A percentile compares a stretch with the other conserved stretches of the same genome.
Evolutionary conservation across 1,140 invertebrate genomes (phyloP).

Genomic region (Rhyzopertha dominica): DNA sequence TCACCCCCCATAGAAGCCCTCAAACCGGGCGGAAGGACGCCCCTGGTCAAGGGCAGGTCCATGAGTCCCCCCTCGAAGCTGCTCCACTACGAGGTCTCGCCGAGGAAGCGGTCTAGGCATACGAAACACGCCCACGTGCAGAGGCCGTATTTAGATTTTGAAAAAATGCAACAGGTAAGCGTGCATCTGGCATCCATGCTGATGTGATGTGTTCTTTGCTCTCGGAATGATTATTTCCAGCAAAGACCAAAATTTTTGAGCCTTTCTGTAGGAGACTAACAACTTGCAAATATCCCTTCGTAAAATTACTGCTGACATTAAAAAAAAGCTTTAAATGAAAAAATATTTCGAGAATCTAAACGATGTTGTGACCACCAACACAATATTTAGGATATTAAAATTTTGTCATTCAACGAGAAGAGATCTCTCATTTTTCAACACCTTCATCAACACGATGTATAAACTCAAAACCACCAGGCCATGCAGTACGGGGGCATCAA

Average conservation of each 20-base stretch:
- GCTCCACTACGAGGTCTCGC: constrained; percentile 60
- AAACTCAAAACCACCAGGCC: too few relatives aligned
- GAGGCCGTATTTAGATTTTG: constrained; percentile 88
- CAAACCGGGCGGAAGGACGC: constrained; percentile 60
- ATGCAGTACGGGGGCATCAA: too few relatives aligned
- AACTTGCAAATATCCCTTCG: neutral
- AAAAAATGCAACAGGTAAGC: constrained; percentile 91
- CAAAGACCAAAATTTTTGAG: neutral
- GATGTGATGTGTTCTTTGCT: neutral
- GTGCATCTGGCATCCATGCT: neutral
- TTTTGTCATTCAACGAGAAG: too few relatives aligned
- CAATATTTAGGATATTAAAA: too few relatives aligned
- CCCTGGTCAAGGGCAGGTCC: constrained; percentile 49
- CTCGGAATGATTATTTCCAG: neutral
- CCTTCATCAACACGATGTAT: too few relatives aligned
- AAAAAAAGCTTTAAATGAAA: too few relatives aligned
- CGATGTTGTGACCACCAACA: too few relatives aligned
- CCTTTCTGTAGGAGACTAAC: neutral
- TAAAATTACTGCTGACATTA: too few relatives aligned
- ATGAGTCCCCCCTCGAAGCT: constrained; percentile 69
- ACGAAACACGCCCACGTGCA: constrained; percentile 60
- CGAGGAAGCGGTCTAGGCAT: constrained; percentile 59
- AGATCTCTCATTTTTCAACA: too few relatives aligned
- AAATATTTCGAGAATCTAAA: too few relatives aligned
- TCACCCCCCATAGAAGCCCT: constrained; percentile 83